Base-by-base conservation (phyloP, 1,140 invertebrate genomes). In the Diachasma alloeum region DNA sequence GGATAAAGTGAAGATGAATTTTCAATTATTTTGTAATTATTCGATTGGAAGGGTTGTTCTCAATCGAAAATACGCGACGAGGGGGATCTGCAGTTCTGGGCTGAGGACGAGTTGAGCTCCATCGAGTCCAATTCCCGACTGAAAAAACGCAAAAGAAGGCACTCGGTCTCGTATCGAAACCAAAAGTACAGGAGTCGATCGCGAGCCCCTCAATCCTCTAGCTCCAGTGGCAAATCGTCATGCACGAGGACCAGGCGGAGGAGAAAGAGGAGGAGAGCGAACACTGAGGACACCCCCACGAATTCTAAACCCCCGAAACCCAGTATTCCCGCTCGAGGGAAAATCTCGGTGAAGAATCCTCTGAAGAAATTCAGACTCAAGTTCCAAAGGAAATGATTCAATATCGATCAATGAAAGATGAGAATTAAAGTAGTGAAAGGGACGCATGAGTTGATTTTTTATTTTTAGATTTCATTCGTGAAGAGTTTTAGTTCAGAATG, bases 101-200 rank as follows among this genome's bases (percentile, higher is more conserved):
- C 83, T 0, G 85, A 86, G 63, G 84, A 86, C 69, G 85, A 86
- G 78, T 74, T 82, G 44, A 86, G 84, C 44, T 79, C 74, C 66
- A 78, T 80, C 8, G 85, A 86, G 56, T 85, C 83, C 26, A 81
- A 68, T 36, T 67, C 76, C 1, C 71, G 81, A 53, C 67, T 77
- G 5, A 10, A 44, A 8, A 83, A 66, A 75, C 76, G 79, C 11
- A 85, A 83, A 44, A 81, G 82, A 68, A 78, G 81, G n/a, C 81
- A 26, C 15, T 85, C 81, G 75, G 46, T 83, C 3, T 78, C 84
- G 36, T 84, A 85, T 37, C 79, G 85, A 39, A 84, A 86, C 80
- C 81, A 81, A 5, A 77, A 68, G 36, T 80, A 82, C 24, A 75
- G 73, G 69, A 81, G 78, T 72, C 75, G 73, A 17, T 84, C 79